Conservation (phyloP, 2,113 vertebrate genomes). For the Columbina picui region DNA sequence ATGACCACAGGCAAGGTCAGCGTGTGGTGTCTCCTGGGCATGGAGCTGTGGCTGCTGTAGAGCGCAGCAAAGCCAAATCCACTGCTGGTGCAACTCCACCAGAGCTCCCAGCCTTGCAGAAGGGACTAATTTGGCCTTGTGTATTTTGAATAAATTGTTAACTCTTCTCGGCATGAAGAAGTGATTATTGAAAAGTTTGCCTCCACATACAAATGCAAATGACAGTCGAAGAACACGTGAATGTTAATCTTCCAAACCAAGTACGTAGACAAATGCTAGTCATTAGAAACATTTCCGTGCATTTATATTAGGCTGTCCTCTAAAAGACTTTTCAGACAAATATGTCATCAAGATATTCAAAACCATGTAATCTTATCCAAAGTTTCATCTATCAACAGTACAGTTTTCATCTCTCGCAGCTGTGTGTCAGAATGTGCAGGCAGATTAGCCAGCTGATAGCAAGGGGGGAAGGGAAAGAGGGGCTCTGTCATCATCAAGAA, state of each 20-base stretch:
- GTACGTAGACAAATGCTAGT: conserved; percentile 86
- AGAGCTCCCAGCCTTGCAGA: conserved; percentile 52
- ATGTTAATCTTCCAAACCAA: conserved; percentile 84
- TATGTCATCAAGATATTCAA: conserved; percentile 90
- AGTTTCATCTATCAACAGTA: conserved; percentile 87
- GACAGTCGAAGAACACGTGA: conserved; percentile 82
- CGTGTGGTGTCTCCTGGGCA: background rate
- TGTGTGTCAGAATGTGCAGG: conserved; percentile 83
- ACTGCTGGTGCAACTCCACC: conserved; percentile 39
- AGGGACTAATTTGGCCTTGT: conserved; percentile 68
- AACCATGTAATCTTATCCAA: conserved; percentile 89
- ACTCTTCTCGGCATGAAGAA: conserved; percentile 82
- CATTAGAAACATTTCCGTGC: conserved; percentile 89
- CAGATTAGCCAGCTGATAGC: conserved; percentile 87
- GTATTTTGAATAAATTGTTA: conserved; percentile 82
- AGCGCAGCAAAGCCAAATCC: background rate
- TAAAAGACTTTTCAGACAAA: conserved; percentile 90
- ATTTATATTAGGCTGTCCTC: conserved; percentile 89
- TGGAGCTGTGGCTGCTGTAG: background rate
- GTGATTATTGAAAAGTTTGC: conserved; percentile 86
- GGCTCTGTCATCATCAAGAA: conserved; percentile 61
- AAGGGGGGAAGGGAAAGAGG: conserved; percentile 68
- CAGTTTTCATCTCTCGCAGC: conserved; percentile 84
- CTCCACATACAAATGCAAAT: conserved; percentile 87
- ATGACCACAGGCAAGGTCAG: conserved; percentile 18